phyloP scores from a whole-genome alignment of 2,888 invertebrate genomes.

The Ophraella communa region DNA sequence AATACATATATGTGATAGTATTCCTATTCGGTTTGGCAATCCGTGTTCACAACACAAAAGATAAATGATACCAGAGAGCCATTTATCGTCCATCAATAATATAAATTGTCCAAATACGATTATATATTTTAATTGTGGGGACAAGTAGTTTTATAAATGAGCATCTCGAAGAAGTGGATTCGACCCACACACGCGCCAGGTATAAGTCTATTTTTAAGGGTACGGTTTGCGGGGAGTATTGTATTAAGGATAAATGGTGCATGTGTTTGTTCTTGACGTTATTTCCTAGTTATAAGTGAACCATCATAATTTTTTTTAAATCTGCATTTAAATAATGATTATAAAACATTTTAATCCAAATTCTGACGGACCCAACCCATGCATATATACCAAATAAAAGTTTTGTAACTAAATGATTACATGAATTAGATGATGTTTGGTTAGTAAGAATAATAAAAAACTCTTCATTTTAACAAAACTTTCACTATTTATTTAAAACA shows the following conservation, averaged over 20 bases:
- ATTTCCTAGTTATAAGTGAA: background rate
- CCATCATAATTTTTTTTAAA: background rate
- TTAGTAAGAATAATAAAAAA: too few species aligned
- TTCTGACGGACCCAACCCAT: too few species aligned
- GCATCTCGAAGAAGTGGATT: slow-evolving; percentile 49
- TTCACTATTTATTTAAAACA: too few species aligned
- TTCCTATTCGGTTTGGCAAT: slow-evolving; percentile 48
- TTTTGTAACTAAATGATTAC: too few species aligned
- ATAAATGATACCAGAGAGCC: slow-evolving; percentile 53
- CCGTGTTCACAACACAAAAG: slow-evolving; percentile 50
- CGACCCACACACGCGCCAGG: slow-evolving; percentile 56
- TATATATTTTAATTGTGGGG: slow-evolving; percentile 61
- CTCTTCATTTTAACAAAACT: too few species aligned
- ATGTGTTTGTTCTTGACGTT: background rate
- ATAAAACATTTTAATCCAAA: too few species aligned
- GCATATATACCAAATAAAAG: too few species aligned
- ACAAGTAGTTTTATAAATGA: slow-evolving; percentile 60
- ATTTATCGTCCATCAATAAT: slow-evolving; percentile 60
- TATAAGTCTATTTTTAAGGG: slow-evolving; percentile 39
- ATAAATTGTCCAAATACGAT: slow-evolving; percentile 61
- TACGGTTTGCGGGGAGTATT: slow-evolving; percentile 35
- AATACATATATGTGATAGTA: slow-evolving; percentile 40
- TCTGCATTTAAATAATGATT: too few species aligned
- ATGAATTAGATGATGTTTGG: too few species aligned
- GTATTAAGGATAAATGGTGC: slow-evolving; percentile 15